A percentile compares a stretch with the other conserved stretches of the same genome.
Evolutionary conservation across 1,140 invertebrate species (phyloP).

Genomic region (Drosophila triauraria): DNA sequence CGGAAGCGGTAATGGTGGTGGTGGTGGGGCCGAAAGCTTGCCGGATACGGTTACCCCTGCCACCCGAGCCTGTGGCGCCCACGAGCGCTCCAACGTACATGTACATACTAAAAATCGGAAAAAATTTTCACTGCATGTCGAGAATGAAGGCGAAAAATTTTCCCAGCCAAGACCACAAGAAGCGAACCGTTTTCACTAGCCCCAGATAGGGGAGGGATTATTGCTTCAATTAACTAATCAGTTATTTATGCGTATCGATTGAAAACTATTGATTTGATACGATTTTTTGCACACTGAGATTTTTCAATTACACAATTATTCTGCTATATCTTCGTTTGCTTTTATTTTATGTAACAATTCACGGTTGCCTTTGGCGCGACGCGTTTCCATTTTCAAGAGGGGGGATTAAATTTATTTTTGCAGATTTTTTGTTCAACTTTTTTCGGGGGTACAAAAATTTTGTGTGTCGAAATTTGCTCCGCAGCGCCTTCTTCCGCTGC

Average conservation of each 20-base stretch:
- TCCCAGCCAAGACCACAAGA: constrained; percentile 25
- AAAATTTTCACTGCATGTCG: constrained; percentile 75
- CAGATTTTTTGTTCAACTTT: constrained; percentile 46
- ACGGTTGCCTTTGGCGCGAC: constrained; percentile 6
- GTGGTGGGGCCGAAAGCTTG: constrained; percentile 61
- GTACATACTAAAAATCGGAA: constrained; percentile 85
- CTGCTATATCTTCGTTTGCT: constrained; percentile 1
- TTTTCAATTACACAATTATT: constrained; percentile 73
- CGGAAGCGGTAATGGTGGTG: constrained; percentile 19
- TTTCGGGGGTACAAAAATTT: constrained; percentile 57
- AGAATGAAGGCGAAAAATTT: constrained; percentile 65
- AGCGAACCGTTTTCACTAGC: constrained; percentile 7
- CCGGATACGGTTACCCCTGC: constrained; percentile 53
- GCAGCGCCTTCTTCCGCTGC: constrained; percentile 60
- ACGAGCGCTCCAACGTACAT: constrained; percentile 78
- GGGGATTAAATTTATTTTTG: constrained; percentile 31
- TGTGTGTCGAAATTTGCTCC: constrained; percentile 69
- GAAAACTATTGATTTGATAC: constrained; percentile 54
- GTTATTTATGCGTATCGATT: constrained; percentile 48
- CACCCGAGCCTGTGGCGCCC: constrained; percentile 65
- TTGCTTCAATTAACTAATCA: constrained; percentile 16
- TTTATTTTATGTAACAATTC: constrained; percentile 29
- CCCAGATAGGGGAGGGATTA: not conserved
- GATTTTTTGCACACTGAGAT: constrained; percentile 33
- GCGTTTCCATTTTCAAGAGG: not conserved